Evolutionary conservation across 2,113 vertebrate species (phyloP).

Genomic region (Hippocampus barbouri): DNA sequence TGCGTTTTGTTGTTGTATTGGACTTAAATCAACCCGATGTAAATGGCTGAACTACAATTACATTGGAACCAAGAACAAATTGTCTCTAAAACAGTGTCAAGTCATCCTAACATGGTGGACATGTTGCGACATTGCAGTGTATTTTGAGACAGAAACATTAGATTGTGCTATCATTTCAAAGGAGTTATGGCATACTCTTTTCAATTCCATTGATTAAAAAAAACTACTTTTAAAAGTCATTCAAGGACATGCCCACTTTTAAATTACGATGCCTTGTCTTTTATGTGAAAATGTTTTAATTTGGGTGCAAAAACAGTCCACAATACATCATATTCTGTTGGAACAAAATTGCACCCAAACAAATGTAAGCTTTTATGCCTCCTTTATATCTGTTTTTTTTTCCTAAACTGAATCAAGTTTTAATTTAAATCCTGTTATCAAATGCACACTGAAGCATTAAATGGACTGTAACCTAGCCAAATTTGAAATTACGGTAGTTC

Average conservation of each 20-base stretch:
- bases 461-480: neutral
- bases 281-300: neutral
- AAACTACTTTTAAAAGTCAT: neutral
- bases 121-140: neutral
- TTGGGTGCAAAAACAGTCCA: neutral
- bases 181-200: neutral
- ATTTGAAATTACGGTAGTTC: neutral
- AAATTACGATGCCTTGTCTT: neutral
- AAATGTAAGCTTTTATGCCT: neutral
- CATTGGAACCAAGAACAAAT: neutral
- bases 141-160: neutral
- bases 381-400: neutral
- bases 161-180: neutral
- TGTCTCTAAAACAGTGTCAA: conserved; percentile 1
- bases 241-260: neutral
- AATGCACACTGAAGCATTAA: neutral
- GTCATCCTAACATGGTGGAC: neutral
- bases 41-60: conserved; percentile 1
- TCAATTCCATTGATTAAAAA: neutral
- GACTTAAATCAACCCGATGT: conserved; percentile 1
- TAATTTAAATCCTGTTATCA: neutral
- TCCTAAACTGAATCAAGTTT: neutral
- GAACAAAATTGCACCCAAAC: neutral
- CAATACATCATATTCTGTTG: too few relatives aligned
- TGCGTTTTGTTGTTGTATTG: neutral